phyloP scores from a whole-genome alignment of 2,797 vertebrate genomes.

The Pseudochromis fuscus region DNA sequence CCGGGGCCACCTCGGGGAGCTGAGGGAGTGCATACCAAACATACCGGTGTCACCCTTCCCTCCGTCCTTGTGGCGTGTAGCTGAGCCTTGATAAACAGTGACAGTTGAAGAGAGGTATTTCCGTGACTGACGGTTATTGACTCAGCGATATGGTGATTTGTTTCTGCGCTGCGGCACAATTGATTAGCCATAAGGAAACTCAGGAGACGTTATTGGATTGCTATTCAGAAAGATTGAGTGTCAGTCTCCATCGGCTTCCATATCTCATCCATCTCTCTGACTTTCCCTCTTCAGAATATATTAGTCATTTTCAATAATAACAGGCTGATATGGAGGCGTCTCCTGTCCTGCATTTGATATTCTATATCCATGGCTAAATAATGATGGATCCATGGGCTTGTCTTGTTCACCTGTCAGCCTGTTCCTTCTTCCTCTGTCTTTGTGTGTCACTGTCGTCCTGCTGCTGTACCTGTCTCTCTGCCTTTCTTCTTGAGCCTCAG shows the following conservation, averaged over 20 bases:
- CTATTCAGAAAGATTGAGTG: conserved; percentile 80
- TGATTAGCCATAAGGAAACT: conserved; percentile 81
- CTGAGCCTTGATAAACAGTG: conserved; percentile 63
- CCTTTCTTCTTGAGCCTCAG: no score
- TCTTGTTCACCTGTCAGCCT: conserved; percentile 63
- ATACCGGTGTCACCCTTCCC: conserved; percentile 33
- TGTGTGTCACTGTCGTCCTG: neutral
- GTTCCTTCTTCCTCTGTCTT: conserved; percentile 17
- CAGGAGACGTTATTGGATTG: conserved; percentile 78
- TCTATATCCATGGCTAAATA: conserved; percentile 73
- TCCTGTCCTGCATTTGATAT: conserved; percentile 71
- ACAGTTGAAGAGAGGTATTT: conserved; percentile 69
- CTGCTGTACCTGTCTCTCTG: conserved; percentile 4
- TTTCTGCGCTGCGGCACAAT: conserved; percentile 71
- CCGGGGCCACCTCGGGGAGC: conserved; percentile 31
- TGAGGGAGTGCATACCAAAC: conserved; percentile 46
- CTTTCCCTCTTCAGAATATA: conserved; percentile 73
- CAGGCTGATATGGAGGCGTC: conserved; percentile 61
- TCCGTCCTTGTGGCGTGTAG: neutral
- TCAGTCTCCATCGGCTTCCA: conserved; percentile 73
- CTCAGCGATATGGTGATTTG: conserved; percentile 76
- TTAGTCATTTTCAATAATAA: conserved; percentile 78
- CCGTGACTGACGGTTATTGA: conserved; percentile 78
- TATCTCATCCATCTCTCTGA: conserved; percentile 74
- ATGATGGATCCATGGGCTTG: conserved; percentile 67